Percentiles rank a stretch among this genome's conserved stretches.
Evolutionary conservation across 2,888 invertebrate species (phyloP).

Genomic region (Eristalinus aeneus): DNA sequence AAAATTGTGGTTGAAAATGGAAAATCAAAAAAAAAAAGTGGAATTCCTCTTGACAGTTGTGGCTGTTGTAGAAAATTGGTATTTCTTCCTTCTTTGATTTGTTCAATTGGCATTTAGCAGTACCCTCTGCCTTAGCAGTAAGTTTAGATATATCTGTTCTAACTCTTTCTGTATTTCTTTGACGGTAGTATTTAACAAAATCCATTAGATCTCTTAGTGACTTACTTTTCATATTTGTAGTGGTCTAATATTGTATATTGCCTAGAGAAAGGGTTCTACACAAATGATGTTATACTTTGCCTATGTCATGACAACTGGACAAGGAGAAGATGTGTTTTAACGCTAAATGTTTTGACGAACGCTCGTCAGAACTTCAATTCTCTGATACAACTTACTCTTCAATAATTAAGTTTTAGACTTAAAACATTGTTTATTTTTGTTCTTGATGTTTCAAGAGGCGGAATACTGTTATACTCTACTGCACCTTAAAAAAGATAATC

Average conservation of each 20-base stretch:
- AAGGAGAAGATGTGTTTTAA: too few species aligned
- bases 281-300: background rate
- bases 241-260: background rate
- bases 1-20: conserved; percentile 18
- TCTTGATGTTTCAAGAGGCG: too few species aligned
- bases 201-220: conserved; percentile 28
- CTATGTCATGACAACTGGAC: too few species aligned
- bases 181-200: conserved; percentile 19
- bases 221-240: background rate
- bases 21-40: background rate
- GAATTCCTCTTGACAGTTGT: background rate
- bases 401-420: too few species aligned
- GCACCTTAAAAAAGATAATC: too few species aligned
- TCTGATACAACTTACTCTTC: too few species aligned
- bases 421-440: too few species aligned
- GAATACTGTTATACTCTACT: too few species aligned
- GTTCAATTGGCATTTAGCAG: background rate
- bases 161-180: conserved; percentile 5
- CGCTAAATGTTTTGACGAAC: too few species aligned
- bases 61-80: conserved; percentile 2
- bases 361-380: too few species aligned
- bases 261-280: background rate
- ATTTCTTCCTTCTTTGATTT: background rate
- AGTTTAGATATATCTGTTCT: conserved; percentile 1
- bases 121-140: conserved; percentile 51